Evolutionary conservation across 2,113 vertebrate species (phyloP).

Genomic region (Origma solitaria): DNA sequence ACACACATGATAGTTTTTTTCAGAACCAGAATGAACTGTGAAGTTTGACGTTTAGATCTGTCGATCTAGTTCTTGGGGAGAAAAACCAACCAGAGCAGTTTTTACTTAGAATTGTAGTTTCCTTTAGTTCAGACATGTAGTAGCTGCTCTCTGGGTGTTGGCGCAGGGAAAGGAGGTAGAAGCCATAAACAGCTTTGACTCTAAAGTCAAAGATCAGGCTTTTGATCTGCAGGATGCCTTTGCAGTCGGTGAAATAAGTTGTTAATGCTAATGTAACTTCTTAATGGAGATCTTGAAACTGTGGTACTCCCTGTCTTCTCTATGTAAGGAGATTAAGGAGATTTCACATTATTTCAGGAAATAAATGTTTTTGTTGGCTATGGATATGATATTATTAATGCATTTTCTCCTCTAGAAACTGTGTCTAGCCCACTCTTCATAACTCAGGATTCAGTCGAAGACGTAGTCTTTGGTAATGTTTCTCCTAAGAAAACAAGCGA

Average conservation of each 20-base stretch:
- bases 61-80: background rate
- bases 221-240: background rate
- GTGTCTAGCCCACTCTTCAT: slow-evolving; percentile 73
- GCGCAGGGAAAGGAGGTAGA: background rate
- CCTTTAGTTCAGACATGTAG: background rate
- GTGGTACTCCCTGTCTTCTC: background rate
- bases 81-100: background rate
- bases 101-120: background rate
- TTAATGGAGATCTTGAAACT: background rate
- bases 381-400: background rate
- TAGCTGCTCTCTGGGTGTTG: background rate
- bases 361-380: background rate
- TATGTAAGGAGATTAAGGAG: background rate
- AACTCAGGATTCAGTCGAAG: slow-evolving; percentile 73
- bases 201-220: background rate
- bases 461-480: slow-evolving; percentile 65
- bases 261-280: background rate
- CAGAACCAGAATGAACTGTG: background rate
- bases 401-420: slow-evolving; percentile 61
- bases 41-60: background rate
- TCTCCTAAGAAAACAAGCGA: slow-evolving; percentile 67
- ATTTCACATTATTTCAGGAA: background rate
- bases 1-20: fast-evolving
- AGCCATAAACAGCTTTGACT: background rate
- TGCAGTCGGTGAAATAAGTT: background rate